Conservation (phyloP, 2,113 vertebrate genomes). For the Rhinogobius similis region DNA sequence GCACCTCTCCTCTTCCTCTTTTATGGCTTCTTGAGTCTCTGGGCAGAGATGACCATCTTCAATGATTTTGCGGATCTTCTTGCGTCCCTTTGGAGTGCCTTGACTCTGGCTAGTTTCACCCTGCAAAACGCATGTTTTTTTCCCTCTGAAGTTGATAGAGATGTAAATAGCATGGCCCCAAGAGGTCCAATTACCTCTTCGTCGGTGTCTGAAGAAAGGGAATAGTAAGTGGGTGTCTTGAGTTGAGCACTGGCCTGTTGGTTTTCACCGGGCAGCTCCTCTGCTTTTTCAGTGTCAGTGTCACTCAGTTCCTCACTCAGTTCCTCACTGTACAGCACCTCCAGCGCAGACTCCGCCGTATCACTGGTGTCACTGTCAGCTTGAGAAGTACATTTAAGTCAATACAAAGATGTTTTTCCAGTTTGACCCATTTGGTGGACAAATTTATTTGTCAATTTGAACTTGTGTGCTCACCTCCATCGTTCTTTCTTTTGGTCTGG, state of each 20-base stretch:
- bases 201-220: constrained; percentile 86
- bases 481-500: not conserved
- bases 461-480: constrained; percentile 24
- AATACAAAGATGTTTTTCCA: constrained; percentile 1
- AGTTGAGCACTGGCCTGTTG: constrained; percentile 66
- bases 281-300: constrained; percentile 81
- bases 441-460: not conserved
- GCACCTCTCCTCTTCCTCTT: constrained; percentile 92
- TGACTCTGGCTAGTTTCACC: constrained; percentile 57
- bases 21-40: constrained; percentile 93
- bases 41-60: constrained; percentile 86
- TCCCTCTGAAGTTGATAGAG: not conserved
- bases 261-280: constrained; percentile 25
- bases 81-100: constrained; percentile 88
- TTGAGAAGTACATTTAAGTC: constrained; percentile 57
- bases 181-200: constrained; percentile 78
- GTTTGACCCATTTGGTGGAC: not conserved
- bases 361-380: constrained; percentile 29
- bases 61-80: constrained; percentile 94
- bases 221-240: constrained; percentile 84
- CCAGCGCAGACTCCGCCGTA: constrained; percentile 61
- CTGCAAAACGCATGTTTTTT: constrained; percentile 20
- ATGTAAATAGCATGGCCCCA: not conserved
- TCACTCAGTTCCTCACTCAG: constrained; percentile 82
- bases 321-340: constrained; percentile 69